Evolutionary conservation across 2,797 vertebrate genomes (phyloP), one percentile per base, ranked within the genome.

Genomic region (Alcedo quadribrachys): DNA sequence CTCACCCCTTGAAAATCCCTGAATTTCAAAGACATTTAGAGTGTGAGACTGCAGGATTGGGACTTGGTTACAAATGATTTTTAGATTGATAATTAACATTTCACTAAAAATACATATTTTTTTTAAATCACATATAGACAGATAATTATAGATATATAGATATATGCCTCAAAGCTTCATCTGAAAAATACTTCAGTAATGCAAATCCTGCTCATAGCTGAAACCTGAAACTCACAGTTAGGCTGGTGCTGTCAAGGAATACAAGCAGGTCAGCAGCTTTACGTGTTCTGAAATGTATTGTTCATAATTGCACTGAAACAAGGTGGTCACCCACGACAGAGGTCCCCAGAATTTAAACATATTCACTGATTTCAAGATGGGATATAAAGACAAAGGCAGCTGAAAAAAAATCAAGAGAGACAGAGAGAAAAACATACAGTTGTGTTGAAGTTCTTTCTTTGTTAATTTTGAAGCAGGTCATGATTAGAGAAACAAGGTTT

Each of bases 291-390:
- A 75, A 98, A 98, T 4, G 97, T 97, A 48, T 98, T 98, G 96
- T 98, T 98, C 74, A 98, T 98, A 48, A 98, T 73, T 33, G 98
- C 97, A 3, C 94, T 98, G 97, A 98, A 63, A 98, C 93, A 6
- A 98, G 97, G 19, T 95, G 95, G 90, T 98, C 98, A 15, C 98
- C 98, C 33, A 98, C 94, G 0, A 97, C 66, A 3, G 98, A 98
- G 98, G 97, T 25, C 98, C 98, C 91, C 97, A 96, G 84, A 98
- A 98, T 65, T 98, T 97, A 89, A 98, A 98, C 97, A 98, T 98
- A 63, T 98, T 97, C 37, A 98, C 97, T 0, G 97, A 97, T 85
- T 97, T 97, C 75, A 98, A 85, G 76, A 95, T 9, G 6, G 96
- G 96, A 45, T 97, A 95, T 0, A 87, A 96, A 21, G 57, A 75